phyloP scores from a whole-genome alignment of 92 coral and sea anemone genomes.

The Palythoa grandiflora region DNA sequence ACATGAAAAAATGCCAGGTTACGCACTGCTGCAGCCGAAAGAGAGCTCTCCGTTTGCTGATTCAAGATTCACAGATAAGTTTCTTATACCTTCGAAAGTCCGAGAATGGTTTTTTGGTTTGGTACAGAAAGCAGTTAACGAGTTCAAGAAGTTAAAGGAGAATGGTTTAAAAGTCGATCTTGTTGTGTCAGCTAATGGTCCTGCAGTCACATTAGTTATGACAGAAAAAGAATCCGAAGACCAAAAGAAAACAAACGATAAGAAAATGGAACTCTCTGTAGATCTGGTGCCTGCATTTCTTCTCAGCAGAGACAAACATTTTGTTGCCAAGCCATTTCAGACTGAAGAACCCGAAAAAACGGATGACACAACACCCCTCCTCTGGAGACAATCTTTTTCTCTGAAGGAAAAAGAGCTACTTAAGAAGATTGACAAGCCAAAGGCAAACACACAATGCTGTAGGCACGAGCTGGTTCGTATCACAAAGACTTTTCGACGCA shows the following conservation, averaged over 20 bases:
- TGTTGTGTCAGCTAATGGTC: constrained; percentile 72
- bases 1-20: not conserved
- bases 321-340: constrained; percentile 36
- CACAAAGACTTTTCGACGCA: constrained; percentile 40
- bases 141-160: constrained; percentile 1
- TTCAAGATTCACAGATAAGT: not conserved
- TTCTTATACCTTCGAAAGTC: constrained; percentile 13
- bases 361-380: not conserved
- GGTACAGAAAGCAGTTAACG: constrained; percentile 36
- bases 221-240: constrained; percentile 52
- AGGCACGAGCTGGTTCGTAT: constrained; percentile 41
- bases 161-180: constrained; percentile 47
- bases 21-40: constrained; percentile 3
- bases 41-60: not conserved
- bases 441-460: constrained; percentile 15
- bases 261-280: constrained; percentile 23
- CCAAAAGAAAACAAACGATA: not conserved
- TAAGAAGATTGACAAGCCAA: constrained; percentile 39
- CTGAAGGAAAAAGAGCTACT: constrained; percentile 34
- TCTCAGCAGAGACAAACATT: constrained; percentile 39
- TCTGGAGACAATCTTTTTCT: constrained; percentile 46
- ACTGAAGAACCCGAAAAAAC: not conserved
- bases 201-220: constrained; percentile 78
- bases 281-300: constrained; percentile 64
- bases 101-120: constrained; percentile 39